A percentile compares a stretch with the other conserved stretches of the same genome.
Conservation (phyloP, 2,888 invertebrate species). For the Erannis defoliaria region DNA sequence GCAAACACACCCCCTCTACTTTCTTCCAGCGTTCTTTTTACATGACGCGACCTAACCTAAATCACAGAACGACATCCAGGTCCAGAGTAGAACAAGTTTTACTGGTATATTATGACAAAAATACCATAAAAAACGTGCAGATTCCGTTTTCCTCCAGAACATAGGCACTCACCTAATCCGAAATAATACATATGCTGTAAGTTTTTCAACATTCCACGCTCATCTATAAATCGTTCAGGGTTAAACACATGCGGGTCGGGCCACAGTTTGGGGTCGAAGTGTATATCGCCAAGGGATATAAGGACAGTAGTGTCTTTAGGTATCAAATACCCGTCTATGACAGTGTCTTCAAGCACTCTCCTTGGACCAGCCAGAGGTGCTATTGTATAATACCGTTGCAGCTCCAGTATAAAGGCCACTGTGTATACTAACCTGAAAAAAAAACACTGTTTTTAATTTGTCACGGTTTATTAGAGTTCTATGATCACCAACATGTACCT, state of each 20-base stretch:
- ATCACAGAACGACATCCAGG: too few species aligned
- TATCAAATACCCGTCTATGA: conserved; percentile 73
- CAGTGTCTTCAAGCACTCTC: conserved; percentile 64
- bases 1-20: too few species aligned
- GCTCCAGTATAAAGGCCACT: conserved; percentile 85
- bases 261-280: conserved; percentile 85
- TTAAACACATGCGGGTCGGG: conserved; percentile 85
- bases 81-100: too few species aligned
- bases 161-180: conserved; percentile 86
- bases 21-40: too few species aligned
- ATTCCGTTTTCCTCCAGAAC: too few species aligned
- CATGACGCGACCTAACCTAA: too few species aligned
- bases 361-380: conserved; percentile 86
- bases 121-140: too few species aligned
- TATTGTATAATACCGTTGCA: conserved; percentile 85
- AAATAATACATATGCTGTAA: conserved; percentile 88
- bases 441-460: not conserved
- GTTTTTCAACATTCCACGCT: conserved; percentile 79
- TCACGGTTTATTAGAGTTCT: too few species aligned
- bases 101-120: too few species aligned
- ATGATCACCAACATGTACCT: too few species aligned
- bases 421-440: conserved; percentile 80
- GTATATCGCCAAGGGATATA: conserved; percentile 81
- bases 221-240: conserved; percentile 88
- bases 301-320: conserved; percentile 85